Evolutionary conservation across 1,140 invertebrate genomes (phyloP).

Genomic region (Helicorthomorpha holstii): DNA sequence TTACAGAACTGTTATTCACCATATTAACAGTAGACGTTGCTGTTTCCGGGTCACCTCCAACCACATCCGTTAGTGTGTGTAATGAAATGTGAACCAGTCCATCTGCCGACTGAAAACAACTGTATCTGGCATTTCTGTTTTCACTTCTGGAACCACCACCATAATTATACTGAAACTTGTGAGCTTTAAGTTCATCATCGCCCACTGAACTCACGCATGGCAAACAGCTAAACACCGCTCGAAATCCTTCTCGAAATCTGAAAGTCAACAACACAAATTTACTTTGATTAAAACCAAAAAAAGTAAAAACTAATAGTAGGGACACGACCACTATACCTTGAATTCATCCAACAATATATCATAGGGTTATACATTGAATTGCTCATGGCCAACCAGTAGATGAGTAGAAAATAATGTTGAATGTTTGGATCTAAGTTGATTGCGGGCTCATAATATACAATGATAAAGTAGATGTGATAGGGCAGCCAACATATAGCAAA

Average conservation of each 20-base stretch:
- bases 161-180: not conserved
- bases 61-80: not conserved
- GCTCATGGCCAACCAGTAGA: conserved; percentile 84
- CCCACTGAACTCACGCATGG: not conserved
- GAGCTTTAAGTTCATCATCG: not conserved
- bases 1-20: no score
- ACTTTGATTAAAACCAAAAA: not conserved
- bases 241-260: not conserved
- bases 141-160: no score
- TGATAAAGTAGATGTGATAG: conserved; percentile 74
- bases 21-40: no score
- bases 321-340: conserved; percentile 30
- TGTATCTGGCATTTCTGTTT: not conserved
- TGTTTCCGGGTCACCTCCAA: not conserved
- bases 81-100: not conserved
- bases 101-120: conserved; percentile 1
- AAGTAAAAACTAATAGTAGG: not conserved
- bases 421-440: conserved; percentile 51
- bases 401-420: conserved; percentile 55
- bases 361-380: conserved; percentile 83
- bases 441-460: conserved; percentile 53
- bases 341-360: conserved; percentile 87
- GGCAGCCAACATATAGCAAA: conserved; percentile 80
- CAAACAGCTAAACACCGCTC: not conserved
- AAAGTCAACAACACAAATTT: not conserved